Conservation (phyloP, 2,797 vertebrate species). For the Thamnophis elegans region DNA sequence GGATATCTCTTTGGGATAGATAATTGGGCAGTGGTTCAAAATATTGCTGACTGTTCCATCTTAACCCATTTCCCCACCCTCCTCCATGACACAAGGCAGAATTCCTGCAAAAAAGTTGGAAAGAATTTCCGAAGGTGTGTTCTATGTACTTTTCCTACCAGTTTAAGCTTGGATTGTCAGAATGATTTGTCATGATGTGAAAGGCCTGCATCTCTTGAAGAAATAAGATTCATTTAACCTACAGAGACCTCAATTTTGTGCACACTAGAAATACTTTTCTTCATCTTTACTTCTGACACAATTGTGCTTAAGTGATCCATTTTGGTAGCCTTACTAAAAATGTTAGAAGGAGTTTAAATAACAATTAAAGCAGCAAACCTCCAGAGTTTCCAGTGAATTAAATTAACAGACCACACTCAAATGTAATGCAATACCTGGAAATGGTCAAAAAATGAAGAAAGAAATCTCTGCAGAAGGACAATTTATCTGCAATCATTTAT, state of each 20-base stretch:
- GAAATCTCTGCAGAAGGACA: slow-evolving; percentile 54
- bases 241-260: slow-evolving; percentile 74
- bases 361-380: slow-evolving; percentile 68
- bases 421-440: slow-evolving; percentile 68
- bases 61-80: no score
- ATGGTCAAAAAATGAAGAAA: slow-evolving; percentile 63
- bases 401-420: slow-evolving; percentile 71
- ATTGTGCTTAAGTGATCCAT: slow-evolving; percentile 66
- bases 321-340: slow-evolving; percentile 61
- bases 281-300: slow-evolving; percentile 68
- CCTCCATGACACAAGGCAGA: no score
- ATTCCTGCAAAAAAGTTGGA: no score
- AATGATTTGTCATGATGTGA: slow-evolving; percentile 71
- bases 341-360: slow-evolving; percentile 65
- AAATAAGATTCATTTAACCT: slow-evolving; percentile 76
- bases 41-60: no score
- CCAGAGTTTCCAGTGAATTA: slow-evolving; percentile 73
- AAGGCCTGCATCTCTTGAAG: slow-evolving; percentile 66
- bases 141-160: slow-evolving; percentile 40
- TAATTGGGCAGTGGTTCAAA: no score
- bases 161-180: slow-evolving; percentile 73
- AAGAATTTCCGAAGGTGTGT: no score
- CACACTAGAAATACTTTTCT: slow-evolving; percentile 74
- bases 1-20: no score
- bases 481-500: slow-evolving; percentile 58